Conservation (phyloP, 2,888 invertebrate genomes). For the Mactromeris polynyma region DNA sequence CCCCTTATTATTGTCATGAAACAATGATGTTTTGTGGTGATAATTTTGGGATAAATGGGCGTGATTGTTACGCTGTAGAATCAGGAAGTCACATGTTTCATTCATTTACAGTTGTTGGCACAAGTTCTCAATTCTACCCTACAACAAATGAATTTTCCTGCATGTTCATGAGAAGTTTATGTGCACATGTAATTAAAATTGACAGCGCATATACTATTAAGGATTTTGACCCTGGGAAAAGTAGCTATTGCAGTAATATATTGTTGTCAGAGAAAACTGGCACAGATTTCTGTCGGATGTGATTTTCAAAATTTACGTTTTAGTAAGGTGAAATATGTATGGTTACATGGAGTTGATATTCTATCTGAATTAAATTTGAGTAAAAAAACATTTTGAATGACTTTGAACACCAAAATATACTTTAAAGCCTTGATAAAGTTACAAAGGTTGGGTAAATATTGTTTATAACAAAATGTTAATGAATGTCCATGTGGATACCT, state of each 20-base stretch:
- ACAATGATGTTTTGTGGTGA: too few relatives aligned
- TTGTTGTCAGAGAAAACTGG: not conserved
- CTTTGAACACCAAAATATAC: too few relatives aligned
- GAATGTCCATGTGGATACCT: too few relatives aligned
- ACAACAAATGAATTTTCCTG: not conserved
- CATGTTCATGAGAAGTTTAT: not conserved
- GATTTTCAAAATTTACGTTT: not conserved
- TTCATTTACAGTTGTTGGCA: not conserved
- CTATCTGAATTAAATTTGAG: too few relatives aligned
- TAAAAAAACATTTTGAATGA: too few relatives aligned
- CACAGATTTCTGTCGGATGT: not conserved
- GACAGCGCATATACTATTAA: not conserved
- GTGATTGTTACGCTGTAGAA: not conserved
- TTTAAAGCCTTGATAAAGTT: too few relatives aligned
- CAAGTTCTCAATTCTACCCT: not conserved
- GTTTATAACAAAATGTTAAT: too few relatives aligned
- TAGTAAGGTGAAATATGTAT: not conserved
- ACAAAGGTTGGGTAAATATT: too few relatives aligned
- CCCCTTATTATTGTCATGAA: too few relatives aligned
- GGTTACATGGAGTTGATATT: too few relatives aligned
- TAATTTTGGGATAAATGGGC: not conserved
- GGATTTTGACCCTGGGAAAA: not conserved
- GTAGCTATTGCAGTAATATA: not conserved
- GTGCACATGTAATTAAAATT: not conserved
- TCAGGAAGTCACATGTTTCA: not conserved